phyloP scores from a whole-genome alignment of 2,113 vertebrate species.

The Rhombomys opimus region DNA sequence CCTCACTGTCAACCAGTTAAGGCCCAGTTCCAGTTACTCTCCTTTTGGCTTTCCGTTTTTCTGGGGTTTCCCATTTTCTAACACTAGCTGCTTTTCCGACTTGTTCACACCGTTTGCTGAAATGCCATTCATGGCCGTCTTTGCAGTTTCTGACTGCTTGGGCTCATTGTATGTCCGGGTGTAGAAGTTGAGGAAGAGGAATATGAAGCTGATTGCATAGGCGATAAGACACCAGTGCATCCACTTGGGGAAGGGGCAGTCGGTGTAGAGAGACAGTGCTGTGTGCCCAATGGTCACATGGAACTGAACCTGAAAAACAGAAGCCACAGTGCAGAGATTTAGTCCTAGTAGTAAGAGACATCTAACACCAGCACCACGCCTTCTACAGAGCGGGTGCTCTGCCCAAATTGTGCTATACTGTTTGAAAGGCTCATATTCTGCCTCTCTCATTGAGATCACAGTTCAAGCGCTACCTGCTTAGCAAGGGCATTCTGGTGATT shows the following conservation, averaged over 20 bases:
- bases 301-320: constrained; percentile 94
- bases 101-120: constrained; percentile 90
- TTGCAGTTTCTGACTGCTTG: constrained; percentile 90
- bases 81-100: constrained; percentile 88
- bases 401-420: neutral
- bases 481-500: neutral
- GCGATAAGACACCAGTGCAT: constrained; percentile 99
- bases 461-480: neutral
- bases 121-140: constrained; percentile 90
- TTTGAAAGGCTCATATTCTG: neutral
- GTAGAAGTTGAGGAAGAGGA: constrained; percentile 99
- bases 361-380: neutral
- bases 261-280: constrained; percentile 96
- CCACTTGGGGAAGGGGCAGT: constrained; percentile 99
- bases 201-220: constrained; percentile 97
- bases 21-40: constrained; percentile 91
- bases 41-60: constrained; percentile 96
- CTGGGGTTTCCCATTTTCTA: constrained; percentile 93
- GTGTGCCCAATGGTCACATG: constrained; percentile 98
- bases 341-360: accelerated
- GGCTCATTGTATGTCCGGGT: constrained; percentile 97
- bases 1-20: constrained; percentile 86
- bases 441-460: neutral
- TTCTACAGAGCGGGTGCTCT: too few species aligned
- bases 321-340: constrained; percentile 1